Conservation (phyloP, 2,113 vertebrate species). For the Peromyscus leucopus region DNA sequence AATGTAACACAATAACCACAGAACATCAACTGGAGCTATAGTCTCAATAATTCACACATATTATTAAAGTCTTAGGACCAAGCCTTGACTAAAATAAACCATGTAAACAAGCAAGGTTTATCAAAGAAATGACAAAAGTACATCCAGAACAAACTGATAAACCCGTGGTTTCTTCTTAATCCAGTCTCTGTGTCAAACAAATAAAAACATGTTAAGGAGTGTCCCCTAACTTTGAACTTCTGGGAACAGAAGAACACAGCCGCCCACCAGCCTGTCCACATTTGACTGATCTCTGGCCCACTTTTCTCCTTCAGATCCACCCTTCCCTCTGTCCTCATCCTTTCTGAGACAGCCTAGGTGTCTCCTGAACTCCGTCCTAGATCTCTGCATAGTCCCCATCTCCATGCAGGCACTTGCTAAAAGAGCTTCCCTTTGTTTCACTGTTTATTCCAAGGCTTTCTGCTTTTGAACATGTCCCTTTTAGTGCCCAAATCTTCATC, state of each 20-base stretch:
- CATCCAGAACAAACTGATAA: neutral
- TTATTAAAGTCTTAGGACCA: neutral
- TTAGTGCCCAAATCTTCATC: neutral
- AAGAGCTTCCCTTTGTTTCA: slow-evolving; percentile 60
- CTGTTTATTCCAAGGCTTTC: slow-evolving; percentile 61
- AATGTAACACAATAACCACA: neutral
- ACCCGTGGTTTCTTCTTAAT: slow-evolving; percentile 51
- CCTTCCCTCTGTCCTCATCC: slow-evolving; percentile 71
- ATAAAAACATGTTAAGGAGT: slow-evolving; percentile 61
- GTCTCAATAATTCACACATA: neutral
- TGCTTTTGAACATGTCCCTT: slow-evolving; percentile 67
- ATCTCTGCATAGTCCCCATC: slow-evolving; percentile 67
- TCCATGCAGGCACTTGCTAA: slow-evolving; percentile 57
- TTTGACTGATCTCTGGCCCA: slow-evolving; percentile 80
- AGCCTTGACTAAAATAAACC: neutral
- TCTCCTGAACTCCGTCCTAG: slow-evolving; percentile 77
- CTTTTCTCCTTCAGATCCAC: slow-evolving; percentile 63
- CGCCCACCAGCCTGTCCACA: slow-evolving; percentile 67
- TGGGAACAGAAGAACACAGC: slow-evolving; percentile 73
- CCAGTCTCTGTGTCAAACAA: slow-evolving; percentile 61
- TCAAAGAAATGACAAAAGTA: slow-evolving; percentile 16
- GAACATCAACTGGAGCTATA: neutral
- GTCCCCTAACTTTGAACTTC: slow-evolving; percentile 71
- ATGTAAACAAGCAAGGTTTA: neutral
- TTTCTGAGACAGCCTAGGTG: slow-evolving; percentile 69